phyloP scores from a whole-genome alignment of 2,888 invertebrate genomes.

The Tiphia femorata region DNA sequence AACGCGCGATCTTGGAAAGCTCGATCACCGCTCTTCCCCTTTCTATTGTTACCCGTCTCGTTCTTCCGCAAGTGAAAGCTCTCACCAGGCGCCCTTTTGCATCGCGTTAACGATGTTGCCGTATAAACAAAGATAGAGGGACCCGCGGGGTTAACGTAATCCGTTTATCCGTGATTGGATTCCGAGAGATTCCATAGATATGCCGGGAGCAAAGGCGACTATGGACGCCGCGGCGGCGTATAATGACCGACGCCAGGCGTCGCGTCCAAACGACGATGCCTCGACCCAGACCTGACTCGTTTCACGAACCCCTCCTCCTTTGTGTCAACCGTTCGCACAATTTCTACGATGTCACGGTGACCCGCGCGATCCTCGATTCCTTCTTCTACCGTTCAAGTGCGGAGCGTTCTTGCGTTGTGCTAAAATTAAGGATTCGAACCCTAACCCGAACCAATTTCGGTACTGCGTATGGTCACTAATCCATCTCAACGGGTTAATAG shows the following conservation, averaged over 20 bases:
- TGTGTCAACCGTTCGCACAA: too few species aligned
- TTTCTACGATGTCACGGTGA: too few species aligned
- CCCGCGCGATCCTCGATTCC: too few species aligned
- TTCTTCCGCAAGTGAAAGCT: too few species aligned
- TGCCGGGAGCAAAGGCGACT: constrained; percentile 41
- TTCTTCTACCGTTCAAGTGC: too few species aligned
- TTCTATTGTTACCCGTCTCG: too few species aligned
- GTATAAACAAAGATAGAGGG: constrained; percentile 49
- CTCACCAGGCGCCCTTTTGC: background rate
- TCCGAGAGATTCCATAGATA: constrained; percentile 52
- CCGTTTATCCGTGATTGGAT: constrained; percentile 61
- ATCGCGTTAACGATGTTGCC: constrained; percentile 43
- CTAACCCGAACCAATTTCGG: too few species aligned
- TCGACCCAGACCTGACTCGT: background rate
- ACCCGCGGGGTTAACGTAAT: constrained; percentile 49
- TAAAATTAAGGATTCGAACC: too few species aligned
- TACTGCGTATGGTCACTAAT: too few species aligned
- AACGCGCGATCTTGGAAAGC: background rate
- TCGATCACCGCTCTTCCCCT: background rate
- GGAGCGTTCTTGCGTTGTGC: too few species aligned
- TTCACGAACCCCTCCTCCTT: too few species aligned
- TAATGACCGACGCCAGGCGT: constrained; percentile 15
- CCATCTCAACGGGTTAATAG: too few species aligned
- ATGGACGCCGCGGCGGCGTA: constrained; percentile 3
- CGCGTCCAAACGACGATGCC: background rate